phyloP scores from a whole-genome alignment of 1,140 invertebrate species.

The Caenorhabditis latens region DNA sequence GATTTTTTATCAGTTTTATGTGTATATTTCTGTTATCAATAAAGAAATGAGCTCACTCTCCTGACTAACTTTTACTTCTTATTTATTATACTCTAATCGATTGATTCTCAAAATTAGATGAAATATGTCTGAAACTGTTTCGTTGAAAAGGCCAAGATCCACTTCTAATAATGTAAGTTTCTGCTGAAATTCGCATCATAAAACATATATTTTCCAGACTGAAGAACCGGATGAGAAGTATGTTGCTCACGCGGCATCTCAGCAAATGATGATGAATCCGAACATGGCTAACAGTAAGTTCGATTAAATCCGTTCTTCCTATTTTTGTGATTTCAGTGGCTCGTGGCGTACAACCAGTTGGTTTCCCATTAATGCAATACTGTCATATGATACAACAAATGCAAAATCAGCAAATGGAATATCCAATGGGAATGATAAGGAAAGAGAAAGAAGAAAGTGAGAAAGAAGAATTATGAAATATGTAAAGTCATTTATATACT shows the following conservation, averaged over 20 bases:
- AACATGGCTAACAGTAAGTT: background rate
- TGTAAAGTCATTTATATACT: background rate
- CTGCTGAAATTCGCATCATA: background rate
- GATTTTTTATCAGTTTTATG: conserved; percentile 20
- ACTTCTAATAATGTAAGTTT: background rate
- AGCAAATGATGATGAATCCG: conserved; percentile 10
- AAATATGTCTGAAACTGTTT: conserved; percentile 10
- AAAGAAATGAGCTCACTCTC: conserved; percentile 31
- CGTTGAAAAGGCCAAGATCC: conserved; percentile 34
- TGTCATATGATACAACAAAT: conserved; percentile 50
- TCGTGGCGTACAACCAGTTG: conserved; percentile 5
- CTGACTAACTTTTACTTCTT: conserved; percentile 54
- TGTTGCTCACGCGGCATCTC: background rate
- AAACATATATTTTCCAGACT: background rate
- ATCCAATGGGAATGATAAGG: conserved; percentile 11
- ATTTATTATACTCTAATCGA: conserved; percentile 39
- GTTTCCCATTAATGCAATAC: conserved; percentile 34
- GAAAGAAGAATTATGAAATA: background rate
- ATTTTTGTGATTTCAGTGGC: background rate
- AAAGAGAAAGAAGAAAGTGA: conserved; percentile 27
- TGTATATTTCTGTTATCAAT: conserved; percentile 30
- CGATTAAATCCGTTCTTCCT: background rate
- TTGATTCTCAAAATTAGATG: background rate
- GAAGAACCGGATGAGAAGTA: conserved; percentile 40
- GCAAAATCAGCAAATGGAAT: conserved; percentile 44